Base-by-base conservation (phyloP, 2,113 vertebrate genomes). In the Rhinolophus sinicus region DNA sequence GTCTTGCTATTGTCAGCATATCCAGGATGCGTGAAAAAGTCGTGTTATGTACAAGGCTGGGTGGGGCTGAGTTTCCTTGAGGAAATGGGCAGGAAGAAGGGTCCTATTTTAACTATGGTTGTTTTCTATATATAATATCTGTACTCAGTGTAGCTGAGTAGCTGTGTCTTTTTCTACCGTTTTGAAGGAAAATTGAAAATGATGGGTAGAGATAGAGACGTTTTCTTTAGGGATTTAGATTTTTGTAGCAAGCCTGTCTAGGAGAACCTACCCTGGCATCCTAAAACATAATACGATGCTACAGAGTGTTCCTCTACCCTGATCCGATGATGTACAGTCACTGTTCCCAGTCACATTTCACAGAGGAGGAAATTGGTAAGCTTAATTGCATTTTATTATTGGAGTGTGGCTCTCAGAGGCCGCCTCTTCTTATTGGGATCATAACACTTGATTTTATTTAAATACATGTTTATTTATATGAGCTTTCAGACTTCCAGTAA, bases 1-100 rank as follows among this genome's bases (percentile, higher is more conserved):
- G 44, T 92, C 96, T 88, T 95, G 26, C 95, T 94, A 52, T 35
- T 76, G 78, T 67, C 72, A 50, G 35, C 35, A 40, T 52, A 69
- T 44, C 88, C 82, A 2, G 83, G 82, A 95, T 52, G 94, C 24
- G 2, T 69, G 47, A 87, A 97, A 72, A 81, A 93, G 15, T 69
- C 58, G 22, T 75, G 21, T 92, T 97, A 5, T 52, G 30, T 60
- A 67, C n/a, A 72, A 97, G 94, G 62, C 40, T 95, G 95, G 97
- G 92, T 97, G 92, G 89, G 4, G 69, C 16, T 62, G 54, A 40
- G 62, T 96, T 95, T 97, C 96, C 92, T 98, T 93, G 90, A 97
- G 97, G 97, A 96, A 98, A 97, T 69, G 26, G 75, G 65, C 92
- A 97, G 92, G 92, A 98, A 97, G 94, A 96, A 97, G 92, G 97